phyloP scores from a whole-genome alignment of 2,113 vertebrate genomes.

The Lethenteron reissneri region DNA sequence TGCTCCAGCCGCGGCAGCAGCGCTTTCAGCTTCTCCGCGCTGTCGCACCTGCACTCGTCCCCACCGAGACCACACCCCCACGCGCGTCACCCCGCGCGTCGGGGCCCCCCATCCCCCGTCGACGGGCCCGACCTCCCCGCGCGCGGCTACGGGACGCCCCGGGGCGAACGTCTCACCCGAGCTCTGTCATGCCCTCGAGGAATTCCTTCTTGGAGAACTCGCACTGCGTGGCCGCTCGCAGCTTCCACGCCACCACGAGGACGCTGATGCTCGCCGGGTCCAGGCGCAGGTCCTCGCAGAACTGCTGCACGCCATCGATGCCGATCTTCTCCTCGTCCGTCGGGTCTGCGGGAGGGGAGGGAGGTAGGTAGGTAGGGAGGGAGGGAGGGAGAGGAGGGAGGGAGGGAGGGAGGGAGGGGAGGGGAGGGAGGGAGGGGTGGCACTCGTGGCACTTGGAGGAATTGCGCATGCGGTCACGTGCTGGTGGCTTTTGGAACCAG shows the following conservation, averaged over 20 bases:
- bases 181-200: conserved; percentile 71
- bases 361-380: too few relatives aligned
- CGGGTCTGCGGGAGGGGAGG: conserved; percentile 31
- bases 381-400: neutral
- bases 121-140: too few relatives aligned
- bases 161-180: conserved; percentile 39
- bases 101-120: too few relatives aligned
- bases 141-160: too few relatives aligned
- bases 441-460: too few relatives aligned
- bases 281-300: conserved; percentile 67
- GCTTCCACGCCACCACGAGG: conserved; percentile 80
- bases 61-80: too few relatives aligned
- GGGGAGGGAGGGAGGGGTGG: too few relatives aligned
- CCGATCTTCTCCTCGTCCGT: conserved; percentile 95
- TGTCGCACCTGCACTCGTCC: conserved; percentile 44
- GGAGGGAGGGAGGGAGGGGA: too few relatives aligned
- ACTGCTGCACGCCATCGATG: conserved; percentile 77
- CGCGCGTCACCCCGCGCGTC: too few relatives aligned
- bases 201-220: conserved; percentile 92
- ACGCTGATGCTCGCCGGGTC: conserved; percentile 73
- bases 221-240: conserved; percentile 74
- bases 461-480: too few relatives aligned
- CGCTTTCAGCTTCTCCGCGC: conserved; percentile 57
- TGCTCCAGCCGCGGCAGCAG: conserved; percentile 65
- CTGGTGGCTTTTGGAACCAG: too few relatives aligned